Evolutionary conservation across 2,888 invertebrate genomes (phyloP).

Genomic region (Caenorhabditis imperialis): DNA sequence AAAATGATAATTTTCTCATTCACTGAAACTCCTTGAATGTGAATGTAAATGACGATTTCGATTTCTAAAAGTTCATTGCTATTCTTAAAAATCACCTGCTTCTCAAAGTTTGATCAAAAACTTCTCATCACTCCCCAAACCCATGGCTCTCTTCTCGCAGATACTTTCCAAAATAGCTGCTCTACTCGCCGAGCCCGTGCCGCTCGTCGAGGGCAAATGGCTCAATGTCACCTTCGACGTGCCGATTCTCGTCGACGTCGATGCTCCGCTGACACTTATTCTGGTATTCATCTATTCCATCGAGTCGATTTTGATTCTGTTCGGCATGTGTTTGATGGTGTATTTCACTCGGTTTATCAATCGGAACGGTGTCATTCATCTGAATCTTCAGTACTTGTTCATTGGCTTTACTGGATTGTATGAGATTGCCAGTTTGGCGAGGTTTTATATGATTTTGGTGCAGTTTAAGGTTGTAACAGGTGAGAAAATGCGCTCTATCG

Average conservation of each 20-base stretch:
- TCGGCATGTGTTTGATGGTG: constrained; percentile 30
- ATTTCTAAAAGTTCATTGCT: no score
- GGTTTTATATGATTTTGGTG: constrained; percentile 40
- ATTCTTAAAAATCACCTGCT: no score
- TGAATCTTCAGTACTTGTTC: constrained; percentile 29
- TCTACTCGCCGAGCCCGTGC: constrained; percentile 30
- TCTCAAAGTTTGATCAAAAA: no score
- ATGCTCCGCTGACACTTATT: constrained; percentile 20
- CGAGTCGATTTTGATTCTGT: constrained; percentile 19
- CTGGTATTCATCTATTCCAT: constrained; percentile 23
- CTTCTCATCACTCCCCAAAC: no score
- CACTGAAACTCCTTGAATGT: no score
- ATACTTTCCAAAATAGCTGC: constrained; percentile 22
- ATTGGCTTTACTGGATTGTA: constrained; percentile 11
- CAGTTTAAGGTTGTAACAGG: constrained; percentile 37
- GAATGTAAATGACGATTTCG: no score
- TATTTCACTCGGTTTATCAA: constrained; percentile 40
- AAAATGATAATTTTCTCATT: no score
- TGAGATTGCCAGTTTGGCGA: constrained; percentile 11
- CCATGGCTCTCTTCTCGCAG: background rate
- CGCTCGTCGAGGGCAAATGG: constrained; percentile 41
- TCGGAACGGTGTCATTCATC: constrained; percentile 25
- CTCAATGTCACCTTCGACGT: constrained; percentile 45
- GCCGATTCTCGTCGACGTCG: constrained; percentile 45
- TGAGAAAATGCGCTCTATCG: background rate